A percentile compares a stretch with the other conserved stretches of the same genome.
Conservation (phyloP, 37 sponge, comb jelly and placozoan species). For the Sycon ciliatum region DNA sequence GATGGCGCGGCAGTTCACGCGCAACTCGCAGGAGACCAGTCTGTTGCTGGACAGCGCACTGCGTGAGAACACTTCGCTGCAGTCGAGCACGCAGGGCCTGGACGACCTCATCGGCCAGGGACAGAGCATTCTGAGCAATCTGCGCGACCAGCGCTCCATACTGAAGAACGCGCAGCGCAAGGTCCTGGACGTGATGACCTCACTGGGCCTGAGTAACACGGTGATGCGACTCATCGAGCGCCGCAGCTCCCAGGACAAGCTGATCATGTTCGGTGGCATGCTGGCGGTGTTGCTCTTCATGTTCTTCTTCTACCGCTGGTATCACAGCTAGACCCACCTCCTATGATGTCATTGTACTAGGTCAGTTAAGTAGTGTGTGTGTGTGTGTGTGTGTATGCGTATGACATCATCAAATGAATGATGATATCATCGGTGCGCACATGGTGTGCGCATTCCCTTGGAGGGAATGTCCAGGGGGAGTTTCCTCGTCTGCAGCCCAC, state of each 20-base stretch:
- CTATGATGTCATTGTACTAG: no score
- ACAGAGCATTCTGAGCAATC: background rate
- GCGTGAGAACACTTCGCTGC: background rate
- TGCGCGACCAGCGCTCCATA: background rate
- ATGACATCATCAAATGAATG: no score
- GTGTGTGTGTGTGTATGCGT: no score
- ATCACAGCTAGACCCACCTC: no score
- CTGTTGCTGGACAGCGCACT: background rate
- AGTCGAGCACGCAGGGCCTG: background rate
- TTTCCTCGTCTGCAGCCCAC: no score
- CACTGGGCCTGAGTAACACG: constrained; percentile 64
- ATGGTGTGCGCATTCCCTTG: no score
- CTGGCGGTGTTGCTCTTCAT: no score
- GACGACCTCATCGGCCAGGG: background rate
- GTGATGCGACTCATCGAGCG: constrained; percentile 73
- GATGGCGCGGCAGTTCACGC: background rate
- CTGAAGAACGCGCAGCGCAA: constrained; percentile 37
- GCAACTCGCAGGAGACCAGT: background rate
- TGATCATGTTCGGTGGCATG: no score
- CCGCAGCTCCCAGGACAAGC: constrained; percentile 31
- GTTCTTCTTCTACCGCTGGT: no score
- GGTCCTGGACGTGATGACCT: constrained; percentile 47
- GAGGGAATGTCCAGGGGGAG: no score
- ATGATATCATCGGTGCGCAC: no score
- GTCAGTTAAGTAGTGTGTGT: no score